Conservation (phyloP, 2,113 vertebrate species). For the Ammodytes marinus region DNA sequence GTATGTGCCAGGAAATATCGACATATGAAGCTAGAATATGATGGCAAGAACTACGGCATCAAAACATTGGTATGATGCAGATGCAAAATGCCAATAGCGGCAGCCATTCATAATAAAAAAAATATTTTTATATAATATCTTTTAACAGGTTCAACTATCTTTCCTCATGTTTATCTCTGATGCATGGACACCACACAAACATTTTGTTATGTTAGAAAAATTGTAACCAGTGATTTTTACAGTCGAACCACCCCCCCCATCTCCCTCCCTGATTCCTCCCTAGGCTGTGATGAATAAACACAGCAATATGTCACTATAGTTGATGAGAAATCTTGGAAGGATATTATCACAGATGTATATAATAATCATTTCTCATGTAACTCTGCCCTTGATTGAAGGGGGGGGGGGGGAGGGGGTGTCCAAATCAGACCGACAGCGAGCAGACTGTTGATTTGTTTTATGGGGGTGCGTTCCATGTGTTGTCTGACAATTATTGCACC, state of each 20-base stretch:
- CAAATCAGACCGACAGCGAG: conserved; percentile 29
- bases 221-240: neutral
- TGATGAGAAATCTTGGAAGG: neutral
- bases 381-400: conserved; percentile 25
- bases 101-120: too few relatives aligned
- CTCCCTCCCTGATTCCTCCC: neutral
- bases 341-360: conserved; percentile 29
- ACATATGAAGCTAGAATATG: too few relatives aligned
- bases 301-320: conserved; percentile 11
- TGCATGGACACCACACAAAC: neutral
- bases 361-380: conserved; percentile 26
- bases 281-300: conserved; percentile 1
- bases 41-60: too few relatives aligned
- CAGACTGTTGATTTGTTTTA: conserved; percentile 43
- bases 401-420: conserved; percentile 1
- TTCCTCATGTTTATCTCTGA: neutral
- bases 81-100: too few relatives aligned
- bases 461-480: conserved; percentile 26
- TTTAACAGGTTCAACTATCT: neutral
- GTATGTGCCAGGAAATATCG: too few relatives aligned
- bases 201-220: neutral
- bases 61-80: too few relatives aligned
- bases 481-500: conserved; percentile 19
- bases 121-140: neutral
- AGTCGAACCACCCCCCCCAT: too few relatives aligned